Evolutionary conservation across 2,113 vertebrate species (phyloP).

Genomic region (Hydrolagus affinis): DNA sequence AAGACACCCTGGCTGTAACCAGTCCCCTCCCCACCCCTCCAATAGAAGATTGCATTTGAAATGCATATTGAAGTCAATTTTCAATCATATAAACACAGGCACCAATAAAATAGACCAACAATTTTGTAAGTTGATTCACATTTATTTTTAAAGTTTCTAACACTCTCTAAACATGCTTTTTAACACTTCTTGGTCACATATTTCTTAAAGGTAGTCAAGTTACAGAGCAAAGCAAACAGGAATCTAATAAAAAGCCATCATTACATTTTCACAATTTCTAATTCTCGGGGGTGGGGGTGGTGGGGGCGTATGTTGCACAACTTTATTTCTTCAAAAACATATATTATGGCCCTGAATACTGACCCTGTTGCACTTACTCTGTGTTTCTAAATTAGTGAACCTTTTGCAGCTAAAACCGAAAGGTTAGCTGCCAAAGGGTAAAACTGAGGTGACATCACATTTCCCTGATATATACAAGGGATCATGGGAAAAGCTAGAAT

Average conservation of each 20-base stretch:
- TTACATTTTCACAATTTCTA: slow-evolving; percentile 29
- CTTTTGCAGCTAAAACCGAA: slow-evolving; percentile 39
- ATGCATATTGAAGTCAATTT: too few species aligned
- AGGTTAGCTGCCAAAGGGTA: slow-evolving; percentile 38
- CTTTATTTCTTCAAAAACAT: slow-evolving; percentile 34
- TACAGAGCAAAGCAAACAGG: slow-evolving; percentile 60
- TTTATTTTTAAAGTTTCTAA: slow-evolving; percentile 98
- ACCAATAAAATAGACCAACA: slow-evolving; percentile 32
- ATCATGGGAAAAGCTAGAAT: slow-evolving; percentile 42
- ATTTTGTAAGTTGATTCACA: slow-evolving; percentile 85
- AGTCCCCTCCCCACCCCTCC: too few species aligned
- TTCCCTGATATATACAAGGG: slow-evolving; percentile 50
- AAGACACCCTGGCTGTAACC: too few species aligned
- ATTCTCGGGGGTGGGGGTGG: neutral
- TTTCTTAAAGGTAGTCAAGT: slow-evolving; percentile 97
- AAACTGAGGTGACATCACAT: slow-evolving; percentile 45
- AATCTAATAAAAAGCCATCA: slow-evolving; percentile 22
- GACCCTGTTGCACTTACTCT: slow-evolving; percentile 34
- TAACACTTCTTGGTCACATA: slow-evolving; percentile 89
- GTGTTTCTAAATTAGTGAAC: slow-evolving; percentile 34
- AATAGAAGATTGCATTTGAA: too few species aligned
- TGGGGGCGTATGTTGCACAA: slow-evolving; percentile 36
- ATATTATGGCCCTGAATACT: slow-evolving; percentile 39
- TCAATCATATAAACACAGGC: neutral
- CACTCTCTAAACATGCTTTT: slow-evolving; percentile 93